Base-by-base conservation (phyloP, 2,888 invertebrate species). In the Agrochola lychnidis region DNA sequence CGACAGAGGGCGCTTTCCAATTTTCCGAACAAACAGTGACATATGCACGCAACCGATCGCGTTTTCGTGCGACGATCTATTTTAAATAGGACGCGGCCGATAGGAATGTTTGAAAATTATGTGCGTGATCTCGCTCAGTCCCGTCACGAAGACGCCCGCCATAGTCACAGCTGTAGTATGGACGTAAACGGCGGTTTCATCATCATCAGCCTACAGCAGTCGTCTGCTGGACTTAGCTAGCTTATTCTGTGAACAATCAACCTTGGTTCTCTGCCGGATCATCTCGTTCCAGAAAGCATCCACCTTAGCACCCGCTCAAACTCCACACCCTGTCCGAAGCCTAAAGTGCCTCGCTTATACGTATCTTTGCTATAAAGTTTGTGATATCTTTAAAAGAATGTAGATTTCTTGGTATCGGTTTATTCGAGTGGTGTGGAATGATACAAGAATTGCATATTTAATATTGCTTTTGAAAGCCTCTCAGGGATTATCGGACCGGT, bases 321-420 rank as follows among this genome's bases (percentile, higher is more conserved):
- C 14, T 48, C 3, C 0, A 7, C n/a, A 79, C 79, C 25, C 10
- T 56, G 22, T 0, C 4, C 36, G 1, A 22, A 48, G n/a, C 10
- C 45, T 80, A 36, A 82, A 79, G 67, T 62, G n/a, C 30, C 30
- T 36, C 42, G 42, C 61, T 74, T 72, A 71, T 64, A 70, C 68
- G 22, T 73, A 83, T 81, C 72, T 71, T 30, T 61, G 56, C 36
- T 68, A 61, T 63, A 84, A 87, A 82, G 74, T 79, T 63, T 71
- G 36, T 70, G 72, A 66, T 73, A 79, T 81, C 71, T 64, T 74
- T 82, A 69, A 61, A 71, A 76, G 64, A 70, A 79, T 70, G 62
- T 64, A 76, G 68, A 74, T 79, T 81, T 73, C 73, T 73, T 67
- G 19, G 51, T 63, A 69, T 71, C 67, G 36, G 19, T 73, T 59